Conservation (phyloP, 1,140 invertebrate species). For the Megalonaias nervosa region DNA sequence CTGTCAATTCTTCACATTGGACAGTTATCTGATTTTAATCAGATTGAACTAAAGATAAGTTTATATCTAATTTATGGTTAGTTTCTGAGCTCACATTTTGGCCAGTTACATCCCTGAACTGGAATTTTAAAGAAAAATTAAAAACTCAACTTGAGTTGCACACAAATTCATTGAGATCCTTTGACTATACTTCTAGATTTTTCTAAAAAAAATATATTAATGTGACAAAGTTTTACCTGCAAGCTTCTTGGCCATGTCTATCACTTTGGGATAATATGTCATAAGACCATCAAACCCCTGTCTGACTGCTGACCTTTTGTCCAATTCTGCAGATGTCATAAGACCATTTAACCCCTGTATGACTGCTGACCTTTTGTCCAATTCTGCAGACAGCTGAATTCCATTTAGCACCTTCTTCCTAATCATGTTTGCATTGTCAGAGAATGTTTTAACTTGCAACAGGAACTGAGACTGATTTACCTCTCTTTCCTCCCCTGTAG, state of each 20-base stretch:
- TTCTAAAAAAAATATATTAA: too few species aligned
- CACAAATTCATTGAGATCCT: too few species aligned
- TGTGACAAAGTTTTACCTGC: constrained; percentile 5
- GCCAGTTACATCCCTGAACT: too few species aligned
- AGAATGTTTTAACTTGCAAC: not conserved
- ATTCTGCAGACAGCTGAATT: constrained; percentile 27
- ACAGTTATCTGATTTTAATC: too few species aligned
- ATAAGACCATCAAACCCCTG: constrained; percentile 26
- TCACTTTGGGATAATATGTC: constrained; percentile 13
- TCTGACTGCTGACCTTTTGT: constrained; percentile 18
- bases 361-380: constrained; percentile 18
- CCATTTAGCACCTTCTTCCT: constrained; percentile 21
- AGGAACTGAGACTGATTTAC: not conserved
- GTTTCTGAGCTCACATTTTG: too few species aligned
- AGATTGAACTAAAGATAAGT: too few species aligned
- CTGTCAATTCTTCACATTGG: too few species aligned
- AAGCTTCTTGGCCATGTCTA: constrained; percentile 7
- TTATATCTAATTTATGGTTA: too few species aligned
- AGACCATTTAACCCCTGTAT: constrained; percentile 28
- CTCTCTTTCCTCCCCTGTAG: not conserved
- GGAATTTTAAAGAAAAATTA: too few species aligned
- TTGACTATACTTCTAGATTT: too few species aligned
- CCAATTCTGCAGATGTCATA: constrained; percentile 21
- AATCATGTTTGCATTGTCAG: constrained; percentile 4
- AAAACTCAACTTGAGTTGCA: too few species aligned